Evolutionary conservation across 2,113 vertebrate genomes (phyloP).

Genomic region (Cynocephalus volans): DNA sequence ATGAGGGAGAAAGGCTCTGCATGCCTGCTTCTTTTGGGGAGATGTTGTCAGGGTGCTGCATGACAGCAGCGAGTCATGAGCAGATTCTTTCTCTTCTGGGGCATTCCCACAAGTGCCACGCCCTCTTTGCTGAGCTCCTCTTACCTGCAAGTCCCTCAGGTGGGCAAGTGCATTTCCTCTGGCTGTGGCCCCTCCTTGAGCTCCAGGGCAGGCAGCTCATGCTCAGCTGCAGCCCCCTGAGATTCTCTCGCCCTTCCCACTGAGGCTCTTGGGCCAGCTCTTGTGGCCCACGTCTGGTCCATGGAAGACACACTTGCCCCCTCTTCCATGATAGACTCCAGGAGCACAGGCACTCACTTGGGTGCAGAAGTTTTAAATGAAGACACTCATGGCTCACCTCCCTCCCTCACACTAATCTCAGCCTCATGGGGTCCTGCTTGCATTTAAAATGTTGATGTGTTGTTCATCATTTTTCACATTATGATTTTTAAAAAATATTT

Average conservation of each 20-base stretch:
- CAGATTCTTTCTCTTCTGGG: no score
- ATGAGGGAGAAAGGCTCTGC: neutral
- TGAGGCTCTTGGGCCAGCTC: neutral
- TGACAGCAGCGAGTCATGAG: neutral
- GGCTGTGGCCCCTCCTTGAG: neutral
- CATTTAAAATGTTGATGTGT: neutral
- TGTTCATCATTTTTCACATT: neutral
- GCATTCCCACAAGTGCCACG: neutral
- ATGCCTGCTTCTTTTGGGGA: no score
- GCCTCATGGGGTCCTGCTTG: neutral
- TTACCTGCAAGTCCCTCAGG: neutral
- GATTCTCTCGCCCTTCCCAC: neutral
- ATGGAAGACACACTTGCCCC: neutral
- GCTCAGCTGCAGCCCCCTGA: neutral
- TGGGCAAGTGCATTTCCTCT: rapidly evolving
- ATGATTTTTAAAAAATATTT: neutral
- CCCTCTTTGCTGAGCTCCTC: neutral
- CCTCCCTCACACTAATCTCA: neutral
- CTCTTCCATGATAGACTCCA: rapidly evolving
- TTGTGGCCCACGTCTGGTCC: neutral
- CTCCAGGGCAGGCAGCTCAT: neutral
- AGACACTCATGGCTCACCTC: neutral
- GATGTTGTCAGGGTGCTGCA: no score
- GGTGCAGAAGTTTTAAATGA: neutral
- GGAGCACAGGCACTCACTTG: neutral